Evolutionary conservation across 1,140 invertebrate species (phyloP), one percentile per base, ranked within the genome.

Genomic region (Drosophila pseudoananassae): DNA sequence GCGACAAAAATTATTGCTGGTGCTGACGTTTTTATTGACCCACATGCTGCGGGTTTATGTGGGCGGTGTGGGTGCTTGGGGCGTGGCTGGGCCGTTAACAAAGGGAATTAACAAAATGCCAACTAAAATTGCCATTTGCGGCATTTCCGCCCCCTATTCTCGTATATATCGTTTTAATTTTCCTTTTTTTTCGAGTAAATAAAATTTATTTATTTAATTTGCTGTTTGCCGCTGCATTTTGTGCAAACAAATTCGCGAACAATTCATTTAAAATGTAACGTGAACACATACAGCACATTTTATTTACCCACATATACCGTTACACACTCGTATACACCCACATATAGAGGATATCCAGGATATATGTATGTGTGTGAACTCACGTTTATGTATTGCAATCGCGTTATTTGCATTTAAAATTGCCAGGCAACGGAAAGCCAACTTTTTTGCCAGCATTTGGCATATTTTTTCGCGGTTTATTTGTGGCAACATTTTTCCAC

Each of bases 221-320:
- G 57, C 60, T 78, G 70, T 83, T 83, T 71, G 79, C 52, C 49
- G 56, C 64, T 69, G 64, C 68, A 54, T 87, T 87, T 63, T 70
- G 53, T 68, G 60, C 78, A 77, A 87, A 81, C 74, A 85, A 85
- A 74, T 78, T 64, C 54, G 82, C 73, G 68, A 87, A 81, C 82
- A 87, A 87, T 85, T 85, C 82, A 85, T 85, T 85, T 87, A 82
- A 85, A 87, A 87, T 82, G 65, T 84, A 83, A 84, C 80, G 60
- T 49, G 38, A 47, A 60, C 36, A 27, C 55, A 64, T 64, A 29
- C n/a, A 49, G 45, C 29, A 25, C 4, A 50, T n/a, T 36, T 36
- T 36, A 36, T 36, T 36, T 36, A 36, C 33, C 8, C 9, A 10
- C 31, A 40, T 4, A 29, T 64, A 40, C 33, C 36, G 33, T 64